Conservation (phyloP, 2,888 invertebrate genomes). For the Drosophila stalkeri region DNA sequence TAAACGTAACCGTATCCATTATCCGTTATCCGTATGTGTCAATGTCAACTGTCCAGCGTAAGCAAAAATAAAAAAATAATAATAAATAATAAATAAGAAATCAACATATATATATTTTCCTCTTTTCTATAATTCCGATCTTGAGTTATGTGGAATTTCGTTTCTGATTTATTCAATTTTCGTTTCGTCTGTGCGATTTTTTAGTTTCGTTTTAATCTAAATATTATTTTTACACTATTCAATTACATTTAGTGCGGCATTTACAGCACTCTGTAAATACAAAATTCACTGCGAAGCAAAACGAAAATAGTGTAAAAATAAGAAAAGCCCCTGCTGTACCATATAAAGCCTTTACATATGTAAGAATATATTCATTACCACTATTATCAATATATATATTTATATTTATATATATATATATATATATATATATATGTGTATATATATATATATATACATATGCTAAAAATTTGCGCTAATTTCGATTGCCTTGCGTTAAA, state of each 20-base stretch:
- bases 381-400: slow-evolving; percentile 1
- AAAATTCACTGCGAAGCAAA: slow-evolving; percentile 53
- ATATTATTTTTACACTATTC: slow-evolving; percentile 76
- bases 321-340: slow-evolving; percentile 41
- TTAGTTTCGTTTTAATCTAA: slow-evolving; percentile 33
- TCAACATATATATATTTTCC: slow-evolving; percentile 9
- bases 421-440: slow-evolving; percentile 17
- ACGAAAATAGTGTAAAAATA: slow-evolving; percentile 64
- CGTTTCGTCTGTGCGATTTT: slow-evolving; percentile 13
- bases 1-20: slow-evolving; percentile 38
- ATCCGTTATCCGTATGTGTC: slow-evolving; percentile 58
- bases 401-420: slow-evolving; percentile 13
- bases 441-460: slow-evolving; percentile 22
- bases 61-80: slow-evolving; percentile 22
- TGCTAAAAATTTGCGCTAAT: slow-evolving; percentile 31
- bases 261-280: slow-evolving; percentile 70
- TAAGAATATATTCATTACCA: slow-evolving; percentile 3
- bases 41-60: slow-evolving; percentile 70
- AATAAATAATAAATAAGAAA: slow-evolving; percentile 4
- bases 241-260: slow-evolving; percentile 48
- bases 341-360: slow-evolving; percentile 35
- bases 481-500: slow-evolving; percentile 52
- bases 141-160: slow-evolving; percentile 21
- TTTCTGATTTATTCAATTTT: slow-evolving; percentile 27
- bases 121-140: slow-evolving; percentile 7